Evolutionary conservation across 2,797 vertebrate genomes (phyloP).

Genomic region (Trachurus trachurus): DNA sequence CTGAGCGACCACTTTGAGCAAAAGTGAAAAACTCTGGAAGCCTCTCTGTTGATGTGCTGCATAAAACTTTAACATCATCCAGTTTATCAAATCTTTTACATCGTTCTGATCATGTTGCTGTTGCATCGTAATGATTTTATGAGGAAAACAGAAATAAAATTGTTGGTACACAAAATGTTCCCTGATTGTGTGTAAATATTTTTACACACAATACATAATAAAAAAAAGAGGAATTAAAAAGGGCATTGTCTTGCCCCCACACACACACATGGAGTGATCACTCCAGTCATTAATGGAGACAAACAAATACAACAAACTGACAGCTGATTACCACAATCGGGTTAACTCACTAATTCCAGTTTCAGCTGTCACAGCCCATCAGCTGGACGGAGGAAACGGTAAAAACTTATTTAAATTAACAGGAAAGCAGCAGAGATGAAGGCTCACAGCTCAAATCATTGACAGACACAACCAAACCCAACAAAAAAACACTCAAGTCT

Average conservation of each 20-base stretch:
- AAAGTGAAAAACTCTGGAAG: no score
- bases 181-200: not conserved
- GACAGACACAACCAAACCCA: not conserved
- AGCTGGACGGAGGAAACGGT: slow-evolving; percentile 1
- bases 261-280: slow-evolving; percentile 5
- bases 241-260: not conserved
- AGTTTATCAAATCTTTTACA: not conserved
- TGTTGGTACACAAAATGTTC: not conserved
- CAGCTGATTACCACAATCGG: slow-evolving; percentile 15
- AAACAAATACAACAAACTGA: slow-evolving; percentile 8
- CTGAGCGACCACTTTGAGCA: no score
- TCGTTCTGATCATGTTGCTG: not conserved
- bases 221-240: not conserved
- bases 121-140: not conserved
- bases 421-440: not conserved
- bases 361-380: slow-evolving; percentile 1
- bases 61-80: not conserved
- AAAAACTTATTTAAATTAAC: not conserved
- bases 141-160: not conserved
- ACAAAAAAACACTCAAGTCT: not conserved
- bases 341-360: slow-evolving; percentile 9
- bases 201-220: not conserved
- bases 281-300: not conserved
- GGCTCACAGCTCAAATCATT: not conserved
- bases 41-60: not conserved